These are phyloP conservation scores for Scrobipalpa costella DNA, from an alignment of 2,888 invertebrate species.

Conservation along the genomic window DNA sequence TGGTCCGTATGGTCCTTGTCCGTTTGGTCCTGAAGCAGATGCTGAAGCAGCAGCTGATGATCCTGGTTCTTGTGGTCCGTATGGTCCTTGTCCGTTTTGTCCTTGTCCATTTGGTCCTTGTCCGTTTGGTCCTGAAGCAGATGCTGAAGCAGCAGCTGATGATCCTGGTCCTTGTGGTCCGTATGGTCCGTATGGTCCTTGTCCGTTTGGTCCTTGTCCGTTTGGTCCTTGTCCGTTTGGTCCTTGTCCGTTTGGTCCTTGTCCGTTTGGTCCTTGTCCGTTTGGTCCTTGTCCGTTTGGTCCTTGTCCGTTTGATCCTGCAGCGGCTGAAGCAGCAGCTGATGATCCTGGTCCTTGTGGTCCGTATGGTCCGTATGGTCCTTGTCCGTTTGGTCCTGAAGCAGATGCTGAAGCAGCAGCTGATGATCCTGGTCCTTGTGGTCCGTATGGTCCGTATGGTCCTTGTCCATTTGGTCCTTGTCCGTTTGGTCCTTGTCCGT, in stretches of 20 bases:
- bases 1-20: conserved; percentile 1
- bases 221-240: no score
- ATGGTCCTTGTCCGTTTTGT: conserved; percentile 2
- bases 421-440: conserved; percentile 18
- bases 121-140: conserved; percentile 20
- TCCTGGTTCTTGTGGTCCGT: conserved; percentile 19
- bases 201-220: no score
- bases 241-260: background rate
- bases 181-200: conserved; percentile 23
- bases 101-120: conserved; percentile 8
- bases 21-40: background rate
- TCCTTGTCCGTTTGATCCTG: background rate
- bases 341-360: conserved; percentile 11
- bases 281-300: conserved; percentile 19
- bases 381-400: conserved; percentile 8
- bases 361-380: background rate
- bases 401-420: background rate
- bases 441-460: conserved; percentile 25
- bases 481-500: conserved; percentile 14
- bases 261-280: conserved; percentile 17
- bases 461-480: conserved; percentile 6
- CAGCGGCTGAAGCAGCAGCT: background rate
- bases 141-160: background rate
- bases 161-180: conserved; percentile 16
- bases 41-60: conserved; percentile 18